phyloP scores from a whole-genome alignment of 2,797 vertebrate genomes.

The Geotrypetes seraphini region DNA sequence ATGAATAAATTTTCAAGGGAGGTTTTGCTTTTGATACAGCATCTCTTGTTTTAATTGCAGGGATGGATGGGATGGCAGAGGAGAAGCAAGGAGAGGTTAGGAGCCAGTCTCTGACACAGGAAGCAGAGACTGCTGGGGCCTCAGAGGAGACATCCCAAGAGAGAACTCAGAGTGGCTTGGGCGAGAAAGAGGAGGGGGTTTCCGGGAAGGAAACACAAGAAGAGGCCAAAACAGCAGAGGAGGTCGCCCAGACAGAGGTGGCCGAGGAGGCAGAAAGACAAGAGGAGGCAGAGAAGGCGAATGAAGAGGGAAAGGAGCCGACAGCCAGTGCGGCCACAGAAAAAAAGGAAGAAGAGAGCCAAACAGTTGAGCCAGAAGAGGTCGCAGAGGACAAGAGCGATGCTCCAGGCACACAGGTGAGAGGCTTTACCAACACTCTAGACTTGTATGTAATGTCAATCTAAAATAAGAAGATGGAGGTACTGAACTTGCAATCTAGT shows the following conservation, averaged over 20 bases:
- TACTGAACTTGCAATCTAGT: no score
- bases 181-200: no score
- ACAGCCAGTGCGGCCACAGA: not conserved
- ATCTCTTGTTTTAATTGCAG: slow-evolving; percentile 24
- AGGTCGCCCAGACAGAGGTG: no score
- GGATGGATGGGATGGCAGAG: slow-evolving; percentile 19
- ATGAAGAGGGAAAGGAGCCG: not conserved
- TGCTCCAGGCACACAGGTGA: no score
- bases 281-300: no score
- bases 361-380: not conserved
- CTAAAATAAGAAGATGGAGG: no score
- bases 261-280: not conserved
- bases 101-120: not conserved
- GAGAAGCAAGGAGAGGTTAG: not conserved
- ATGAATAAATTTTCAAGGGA: no score
- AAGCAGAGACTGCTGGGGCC: not conserved
- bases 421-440: no score
- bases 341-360: no score
- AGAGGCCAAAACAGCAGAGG: not conserved
- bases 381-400: not conserved
- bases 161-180: not conserved
- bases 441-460: no score
- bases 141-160: not conserved
- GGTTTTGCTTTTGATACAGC: no score
- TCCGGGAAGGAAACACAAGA: not conserved